phyloP scores from a whole-genome alignment of 2,797 vertebrate genomes.

The Cryptoprocta ferox region DNA sequence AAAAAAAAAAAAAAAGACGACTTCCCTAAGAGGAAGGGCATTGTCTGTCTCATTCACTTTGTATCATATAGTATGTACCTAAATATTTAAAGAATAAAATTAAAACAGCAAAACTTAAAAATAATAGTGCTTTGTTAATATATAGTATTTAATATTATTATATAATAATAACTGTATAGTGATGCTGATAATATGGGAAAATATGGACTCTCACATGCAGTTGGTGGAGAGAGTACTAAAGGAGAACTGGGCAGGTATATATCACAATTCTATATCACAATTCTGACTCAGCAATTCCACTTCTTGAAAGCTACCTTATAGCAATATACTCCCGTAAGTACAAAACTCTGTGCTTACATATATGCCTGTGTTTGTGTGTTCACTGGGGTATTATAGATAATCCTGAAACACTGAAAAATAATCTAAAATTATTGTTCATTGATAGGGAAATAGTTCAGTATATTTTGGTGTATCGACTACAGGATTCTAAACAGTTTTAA shows the following conservation, averaged over 20 bases:
- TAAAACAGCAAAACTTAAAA: neutral
- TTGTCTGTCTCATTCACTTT: neutral
- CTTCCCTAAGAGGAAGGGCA: neutral
- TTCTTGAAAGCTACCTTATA: neutral
- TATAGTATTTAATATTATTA: too few species aligned
- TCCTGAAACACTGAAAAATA: neutral
- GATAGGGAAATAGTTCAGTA: neutral
- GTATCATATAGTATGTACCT: neutral
- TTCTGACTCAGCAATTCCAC: neutral
- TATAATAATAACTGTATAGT: neutral
- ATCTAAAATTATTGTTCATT: neutral
- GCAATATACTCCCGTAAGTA: neutral
- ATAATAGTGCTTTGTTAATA: neutral
- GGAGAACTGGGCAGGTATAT: neutral
- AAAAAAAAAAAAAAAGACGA: neutral
- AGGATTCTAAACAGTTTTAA: neutral
- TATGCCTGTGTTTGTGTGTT: neutral
- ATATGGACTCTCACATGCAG: neutral
- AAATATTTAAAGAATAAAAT: neutral
- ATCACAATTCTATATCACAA: neutral
- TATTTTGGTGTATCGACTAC: neutral
- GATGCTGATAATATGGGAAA: neutral
- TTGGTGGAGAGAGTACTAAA: neutral
- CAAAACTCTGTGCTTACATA: neutral
- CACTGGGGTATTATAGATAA: neutral